Evolutionary conservation across 2,113 vertebrate genomes (phyloP).

Genomic region (Aleadryas rufinucha): DNA sequence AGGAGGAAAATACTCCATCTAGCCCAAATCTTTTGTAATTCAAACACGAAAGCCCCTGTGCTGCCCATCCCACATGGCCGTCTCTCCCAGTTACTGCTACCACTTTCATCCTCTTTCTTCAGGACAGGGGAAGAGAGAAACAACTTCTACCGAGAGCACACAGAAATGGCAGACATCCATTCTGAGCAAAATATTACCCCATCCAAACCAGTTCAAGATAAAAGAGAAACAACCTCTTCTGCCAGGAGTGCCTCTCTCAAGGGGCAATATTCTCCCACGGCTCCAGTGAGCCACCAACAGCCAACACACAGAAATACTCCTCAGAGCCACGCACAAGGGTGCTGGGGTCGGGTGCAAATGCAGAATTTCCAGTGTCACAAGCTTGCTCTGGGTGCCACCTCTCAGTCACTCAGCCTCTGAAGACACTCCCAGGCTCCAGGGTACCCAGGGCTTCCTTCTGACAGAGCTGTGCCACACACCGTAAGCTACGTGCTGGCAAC

Average conservation of each 20-base stretch:
- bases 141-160: not conserved
- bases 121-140: not conserved
- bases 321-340: not conserved
- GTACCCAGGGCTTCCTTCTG: not conserved
- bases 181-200: not conserved
- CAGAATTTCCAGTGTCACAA: not conserved
- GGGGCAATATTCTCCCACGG: not conserved
- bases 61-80: not conserved
- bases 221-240: not conserved
- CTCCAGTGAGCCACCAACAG: not conserved
- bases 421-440: not conserved
- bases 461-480: not conserved
- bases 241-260: not conserved
- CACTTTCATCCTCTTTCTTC: not conserved
- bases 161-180: not conserved
- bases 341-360: not conserved
- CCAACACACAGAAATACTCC: not conserved
- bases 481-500: not conserved
- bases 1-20: not conserved
- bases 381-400: not conserved
- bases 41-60: not conserved
- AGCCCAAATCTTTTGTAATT: not conserved
- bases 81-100: not conserved
- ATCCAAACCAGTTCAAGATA: not conserved
- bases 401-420: not conserved